Conservation (phyloP, 2,797 vertebrate species). For the Hipposideros larvatus region DNA sequence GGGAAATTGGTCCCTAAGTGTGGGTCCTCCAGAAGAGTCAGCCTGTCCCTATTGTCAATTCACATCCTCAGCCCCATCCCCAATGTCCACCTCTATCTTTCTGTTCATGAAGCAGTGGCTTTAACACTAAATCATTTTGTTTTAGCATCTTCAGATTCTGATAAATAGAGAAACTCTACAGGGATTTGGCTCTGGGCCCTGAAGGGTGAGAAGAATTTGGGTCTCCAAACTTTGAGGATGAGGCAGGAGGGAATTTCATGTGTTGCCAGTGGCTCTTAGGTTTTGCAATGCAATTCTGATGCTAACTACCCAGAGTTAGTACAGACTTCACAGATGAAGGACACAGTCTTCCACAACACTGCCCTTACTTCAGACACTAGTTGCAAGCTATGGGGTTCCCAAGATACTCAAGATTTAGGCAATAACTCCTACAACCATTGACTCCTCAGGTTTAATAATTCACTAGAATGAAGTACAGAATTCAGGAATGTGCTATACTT, state of each 20-base stretch:
- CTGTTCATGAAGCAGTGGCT: not conserved
- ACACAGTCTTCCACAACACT: not conserved
- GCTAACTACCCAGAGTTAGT: not conserved
- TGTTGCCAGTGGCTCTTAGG: not conserved
- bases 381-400: not conserved
- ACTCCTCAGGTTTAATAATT: not conserved
- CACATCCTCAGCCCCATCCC: not conserved
- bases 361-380: not conserved
- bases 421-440: not conserved
- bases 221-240: not conserved
- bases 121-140: not conserved
- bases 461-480: not conserved
- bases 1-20: not conserved
- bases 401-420: not conserved
- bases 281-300: not conserved
- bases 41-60: not conserved
- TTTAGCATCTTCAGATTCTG: not conserved
- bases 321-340: not conserved
- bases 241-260: not conserved
- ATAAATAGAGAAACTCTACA: not conserved
- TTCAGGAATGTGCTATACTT: not conserved
- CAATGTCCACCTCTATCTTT: accelerated
- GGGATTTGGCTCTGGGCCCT: not conserved
- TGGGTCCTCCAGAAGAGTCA: not conserved
- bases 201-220: not conserved